phyloP scores from a whole-genome alignment of 2,113 vertebrate genomes.

The Lucifuga dentata region DNA sequence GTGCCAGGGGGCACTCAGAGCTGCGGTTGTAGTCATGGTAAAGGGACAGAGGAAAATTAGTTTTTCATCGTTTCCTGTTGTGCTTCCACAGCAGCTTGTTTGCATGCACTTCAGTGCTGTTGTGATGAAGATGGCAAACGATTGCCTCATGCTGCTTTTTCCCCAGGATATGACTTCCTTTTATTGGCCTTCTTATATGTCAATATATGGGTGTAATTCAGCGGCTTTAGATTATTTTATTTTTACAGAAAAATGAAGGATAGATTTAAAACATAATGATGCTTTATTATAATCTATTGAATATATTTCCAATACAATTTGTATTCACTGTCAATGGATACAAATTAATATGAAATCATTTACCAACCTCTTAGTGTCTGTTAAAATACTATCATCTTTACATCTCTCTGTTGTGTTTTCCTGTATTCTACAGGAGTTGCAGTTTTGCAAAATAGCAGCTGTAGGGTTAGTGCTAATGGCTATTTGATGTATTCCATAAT shows the following conservation, averaged over 20 bases:
- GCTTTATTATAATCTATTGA: too few species aligned
- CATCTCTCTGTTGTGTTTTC: neutral
- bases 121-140: slow-evolving; percentile 39
- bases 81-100: slow-evolving; percentile 41
- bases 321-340: neutral
- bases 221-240: slow-evolving; percentile 28
- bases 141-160: slow-evolving; percentile 32
- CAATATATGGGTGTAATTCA: slow-evolving; percentile 24
- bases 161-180: slow-evolving; percentile 14
- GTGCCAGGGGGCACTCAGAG: slow-evolving; percentile 64
- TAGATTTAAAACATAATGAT: too few species aligned
- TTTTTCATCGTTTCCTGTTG: slow-evolving; percentile 61
- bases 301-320: too few species aligned
- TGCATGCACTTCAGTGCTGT: slow-evolving; percentile 24
- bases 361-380: neutral
- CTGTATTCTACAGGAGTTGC: neutral
- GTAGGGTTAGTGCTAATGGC: slow-evolving; percentile 43
- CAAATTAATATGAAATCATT: neutral
- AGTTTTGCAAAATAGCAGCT: slow-evolving; percentile 16
- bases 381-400: neutral
- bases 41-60: slow-evolving; percentile 64
- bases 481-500: slow-evolving; percentile 56
- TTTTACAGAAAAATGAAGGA: slow-evolving; percentile 10
- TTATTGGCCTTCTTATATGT: slow-evolving; percentile 35
- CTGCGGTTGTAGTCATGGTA: slow-evolving; percentile 40